Evolutionary conservation across 2,113 vertebrate genomes (phyloP).

Genomic region (Vidua chalybeata): DNA sequence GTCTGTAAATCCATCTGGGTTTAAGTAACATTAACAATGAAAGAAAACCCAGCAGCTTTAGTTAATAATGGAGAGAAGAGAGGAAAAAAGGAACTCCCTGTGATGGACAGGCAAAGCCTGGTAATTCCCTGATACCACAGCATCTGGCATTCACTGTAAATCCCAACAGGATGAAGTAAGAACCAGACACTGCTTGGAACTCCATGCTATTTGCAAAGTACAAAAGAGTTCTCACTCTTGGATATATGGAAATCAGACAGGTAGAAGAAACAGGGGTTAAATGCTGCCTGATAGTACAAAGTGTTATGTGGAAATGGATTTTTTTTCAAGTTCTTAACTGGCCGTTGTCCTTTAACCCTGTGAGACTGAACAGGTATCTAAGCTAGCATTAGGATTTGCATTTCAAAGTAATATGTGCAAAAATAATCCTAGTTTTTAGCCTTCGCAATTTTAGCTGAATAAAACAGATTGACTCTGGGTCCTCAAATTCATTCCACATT

Average conservation of each 20-base stretch:
- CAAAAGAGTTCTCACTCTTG: background rate
- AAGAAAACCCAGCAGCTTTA: background rate
- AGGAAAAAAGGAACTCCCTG: background rate
- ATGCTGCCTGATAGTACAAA: background rate
- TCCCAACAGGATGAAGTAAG: background rate
- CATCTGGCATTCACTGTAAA: background rate
- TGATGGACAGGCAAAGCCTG: background rate
- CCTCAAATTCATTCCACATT: background rate
- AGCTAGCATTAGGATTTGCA: constrained; percentile 38
- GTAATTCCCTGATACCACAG: background rate
- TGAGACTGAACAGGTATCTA: background rate
- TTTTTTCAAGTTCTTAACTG: constrained; percentile 31
- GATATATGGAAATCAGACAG: background rate
- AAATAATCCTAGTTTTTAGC: constrained; percentile 29
- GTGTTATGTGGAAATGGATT: background rate
- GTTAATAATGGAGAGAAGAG: background rate
- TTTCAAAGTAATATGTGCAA: constrained; percentile 59
- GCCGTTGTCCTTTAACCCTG: constrained; percentile 46
- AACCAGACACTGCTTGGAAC: background rate
- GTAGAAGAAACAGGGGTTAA: background rate
- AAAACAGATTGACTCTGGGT: constrained; percentile 3
- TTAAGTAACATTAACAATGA: background rate
- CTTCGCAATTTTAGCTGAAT: background rate
- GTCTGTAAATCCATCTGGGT: background rate
- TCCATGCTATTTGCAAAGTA: background rate